phyloP scores from a whole-genome alignment of 2,113 vertebrate species.

The Microtus pennsylvanicus region DNA sequence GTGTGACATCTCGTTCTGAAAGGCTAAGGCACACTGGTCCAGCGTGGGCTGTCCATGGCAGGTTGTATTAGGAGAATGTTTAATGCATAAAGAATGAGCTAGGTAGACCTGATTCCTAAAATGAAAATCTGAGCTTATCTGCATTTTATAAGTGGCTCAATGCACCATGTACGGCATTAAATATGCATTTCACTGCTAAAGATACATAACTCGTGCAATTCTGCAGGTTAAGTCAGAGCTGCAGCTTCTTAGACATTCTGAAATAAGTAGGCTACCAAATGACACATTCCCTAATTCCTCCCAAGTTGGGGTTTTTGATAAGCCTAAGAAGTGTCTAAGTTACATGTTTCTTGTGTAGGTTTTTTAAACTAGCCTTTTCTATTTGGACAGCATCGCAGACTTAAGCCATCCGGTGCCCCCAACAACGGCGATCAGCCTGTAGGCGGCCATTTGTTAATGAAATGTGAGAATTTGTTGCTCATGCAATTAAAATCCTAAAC shows the following conservation, averaged over 20 bases:
- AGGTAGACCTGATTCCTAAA: constrained; percentile 70
- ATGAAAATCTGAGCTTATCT: constrained; percentile 71
- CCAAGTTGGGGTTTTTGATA: constrained; percentile 70
- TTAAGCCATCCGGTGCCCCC: neutral
- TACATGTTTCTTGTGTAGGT: constrained; percentile 57
- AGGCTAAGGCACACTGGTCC: neutral
- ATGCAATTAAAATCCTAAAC: constrained; percentile 53
- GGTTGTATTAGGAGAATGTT: constrained; percentile 56
- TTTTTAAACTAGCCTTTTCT: constrained; percentile 54
- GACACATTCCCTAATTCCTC: constrained; percentile 74
- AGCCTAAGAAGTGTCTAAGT: constrained; percentile 63
- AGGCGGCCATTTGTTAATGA: constrained; percentile 15
- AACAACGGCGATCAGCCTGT: constrained; percentile 6
- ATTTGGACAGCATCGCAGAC: constrained; percentile 14
- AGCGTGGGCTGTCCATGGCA: neutral
- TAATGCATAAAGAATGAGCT: constrained; percentile 76
- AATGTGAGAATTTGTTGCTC: constrained; percentile 46
- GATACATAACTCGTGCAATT: constrained; percentile 56
- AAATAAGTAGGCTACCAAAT: constrained; percentile 48
- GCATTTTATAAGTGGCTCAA: constrained; percentile 70
- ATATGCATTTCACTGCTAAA: constrained; percentile 72
- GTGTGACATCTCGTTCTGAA: neutral
- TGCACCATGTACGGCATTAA: constrained; percentile 52
- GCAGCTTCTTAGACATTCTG: constrained; percentile 31
- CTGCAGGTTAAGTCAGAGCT: constrained; percentile 70